Evolutionary conservation across 2,113 vertebrate species (phyloP).

Genomic region (Paraplagusia blochii): DNA sequence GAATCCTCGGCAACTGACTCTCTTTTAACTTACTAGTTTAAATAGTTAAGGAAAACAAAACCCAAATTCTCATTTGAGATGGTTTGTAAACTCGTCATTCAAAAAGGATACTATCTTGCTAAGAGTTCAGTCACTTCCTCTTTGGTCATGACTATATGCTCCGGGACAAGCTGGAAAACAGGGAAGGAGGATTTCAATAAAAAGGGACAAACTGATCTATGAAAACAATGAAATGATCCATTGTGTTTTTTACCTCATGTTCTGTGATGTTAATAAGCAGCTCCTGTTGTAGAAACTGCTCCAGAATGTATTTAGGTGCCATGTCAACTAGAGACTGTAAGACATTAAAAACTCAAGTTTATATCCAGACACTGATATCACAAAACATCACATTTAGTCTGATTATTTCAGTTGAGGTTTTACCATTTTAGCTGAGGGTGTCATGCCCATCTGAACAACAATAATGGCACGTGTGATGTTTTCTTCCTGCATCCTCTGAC

Average conservation of each 20-base stretch:
- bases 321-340: slow-evolving; percentile 94
- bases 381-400: background rate
- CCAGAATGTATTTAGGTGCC: slow-evolving; percentile 97
- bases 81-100: background rate
- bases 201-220: background rate
- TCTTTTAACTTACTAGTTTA: slow-evolving; percentile 88
- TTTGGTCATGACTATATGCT: slow-evolving; percentile 98
- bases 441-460: slow-evolving; percentile 98
- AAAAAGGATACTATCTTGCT: slow-evolving; percentile 92
- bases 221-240: background rate
- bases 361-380: no score
- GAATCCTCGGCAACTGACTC: slow-evolving; percentile 94
- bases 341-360: background rate
- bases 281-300: slow-evolving; percentile 97
- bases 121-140: slow-evolving; percentile 93
- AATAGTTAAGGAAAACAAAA: slow-evolving; percentile 38
- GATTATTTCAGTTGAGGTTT: background rate
- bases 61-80: background rate
- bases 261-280: slow-evolving; percentile 98
- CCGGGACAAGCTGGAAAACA: slow-evolving; percentile 86
- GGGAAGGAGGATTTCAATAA: background rate
- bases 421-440: slow-evolving; percentile 96
- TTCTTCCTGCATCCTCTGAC: slow-evolving; percentile 98
- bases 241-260: slow-evolving; percentile 83
- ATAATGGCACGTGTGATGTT: slow-evolving; percentile 95